phyloP scores from a whole-genome alignment of 2,888 invertebrate species.

The Orthosia cruda region DNA sequence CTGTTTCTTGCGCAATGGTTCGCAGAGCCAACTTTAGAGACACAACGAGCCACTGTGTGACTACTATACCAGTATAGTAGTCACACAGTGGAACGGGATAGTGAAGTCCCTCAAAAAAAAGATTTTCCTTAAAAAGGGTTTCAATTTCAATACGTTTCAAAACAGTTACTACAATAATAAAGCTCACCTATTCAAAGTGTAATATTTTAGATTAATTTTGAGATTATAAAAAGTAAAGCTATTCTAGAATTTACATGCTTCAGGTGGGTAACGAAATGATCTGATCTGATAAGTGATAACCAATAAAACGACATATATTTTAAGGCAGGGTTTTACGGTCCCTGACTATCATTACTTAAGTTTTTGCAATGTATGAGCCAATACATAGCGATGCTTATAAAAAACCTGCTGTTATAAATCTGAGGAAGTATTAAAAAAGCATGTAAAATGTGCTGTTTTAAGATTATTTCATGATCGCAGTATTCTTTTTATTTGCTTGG shows the following conservation, averaged over 20 bases:
- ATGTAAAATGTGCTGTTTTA: slow-evolving; percentile 9
- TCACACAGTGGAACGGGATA: background rate
- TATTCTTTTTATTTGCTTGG: slow-evolving; percentile 22
- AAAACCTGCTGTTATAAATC: background rate
- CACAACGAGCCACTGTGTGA: no score
- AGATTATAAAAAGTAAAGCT: background rate
- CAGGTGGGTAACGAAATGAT: background rate
- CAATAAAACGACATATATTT: background rate
- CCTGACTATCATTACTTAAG: background rate
- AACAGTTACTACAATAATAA: background rate
- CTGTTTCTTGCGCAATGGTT: no score
- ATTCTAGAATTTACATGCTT: background rate
- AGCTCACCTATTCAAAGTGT: background rate
- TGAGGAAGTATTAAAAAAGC: background rate
- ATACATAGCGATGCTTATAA: background rate
- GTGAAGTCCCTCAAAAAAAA: background rate
- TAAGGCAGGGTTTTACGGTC: background rate
- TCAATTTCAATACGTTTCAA: background rate
- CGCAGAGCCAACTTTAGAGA: no score
- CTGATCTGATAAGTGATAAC: no score
- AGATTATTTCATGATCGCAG: background rate
- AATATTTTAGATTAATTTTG: background rate
- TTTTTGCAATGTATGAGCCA: background rate
- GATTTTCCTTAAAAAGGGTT: background rate
- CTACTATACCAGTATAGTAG: no score